Evolutionary conservation across 2,113 vertebrate genomes (phyloP), one percentile per base, ranked within the genome.

Genomic region (Aleadryas rufinucha): DNA sequence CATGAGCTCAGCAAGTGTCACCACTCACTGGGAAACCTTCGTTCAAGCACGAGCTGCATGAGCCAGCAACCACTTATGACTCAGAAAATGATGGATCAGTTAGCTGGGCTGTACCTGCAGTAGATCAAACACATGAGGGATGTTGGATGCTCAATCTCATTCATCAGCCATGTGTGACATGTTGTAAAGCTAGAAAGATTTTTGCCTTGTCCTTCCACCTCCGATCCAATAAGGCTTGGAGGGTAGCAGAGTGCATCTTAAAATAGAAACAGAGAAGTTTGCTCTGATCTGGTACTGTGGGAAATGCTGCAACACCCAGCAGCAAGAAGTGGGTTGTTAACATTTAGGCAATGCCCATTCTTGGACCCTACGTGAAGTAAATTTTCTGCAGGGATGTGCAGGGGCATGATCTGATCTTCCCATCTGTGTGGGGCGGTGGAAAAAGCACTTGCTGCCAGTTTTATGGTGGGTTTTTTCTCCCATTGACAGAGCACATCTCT

Each of bases 41-140:
- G 0, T 54, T 66, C 70, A 89, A 35, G n/a, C 64, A 26, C 0
- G 0, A 84, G 39, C 54, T 80, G 39, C 6, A 3, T 14, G 3
- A 92, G 26, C 79, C 66, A 82, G 7, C n/a, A 81, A 6, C 20
- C 45, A 39, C 61, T 56, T 61, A 64, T 66, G 54, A 44, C 68
- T 94, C 68, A 84, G 65, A 70, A 85, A 87, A 30, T 74, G 54
- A 63, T 37, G 20, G 44, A 81, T 74, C 65, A n/a, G 57, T 52
- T 70, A 52, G 31, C 23, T 59, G 33, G 50, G 39, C 15, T 69
- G 18, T 56, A 68, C 42, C 80, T 83, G 79, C 79, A 71, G 60
- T 53, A 70, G 47, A 84, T 84, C 59, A 95, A 87, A 87, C 77
- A 64, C 31, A 42, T 63, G 28, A 81, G 22, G n/a, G 72, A 41